Conservation (phyloP, 2,797 vertebrate species). For the Tarsius wallacei region DNA sequence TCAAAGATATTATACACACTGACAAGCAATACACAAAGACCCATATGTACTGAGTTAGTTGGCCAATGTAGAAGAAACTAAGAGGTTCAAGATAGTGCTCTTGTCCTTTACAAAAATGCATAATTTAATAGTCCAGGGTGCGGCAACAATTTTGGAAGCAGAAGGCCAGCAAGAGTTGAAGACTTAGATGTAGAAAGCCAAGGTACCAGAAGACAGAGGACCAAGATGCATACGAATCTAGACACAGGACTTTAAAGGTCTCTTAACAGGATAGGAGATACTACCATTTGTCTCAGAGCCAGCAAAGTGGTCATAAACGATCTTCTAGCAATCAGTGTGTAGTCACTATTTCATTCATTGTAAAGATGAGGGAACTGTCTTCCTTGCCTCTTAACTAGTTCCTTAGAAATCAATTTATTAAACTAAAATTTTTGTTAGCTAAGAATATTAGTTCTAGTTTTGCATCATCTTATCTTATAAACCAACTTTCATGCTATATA, state of each 20-base stretch:
- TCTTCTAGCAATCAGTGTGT: background rate
- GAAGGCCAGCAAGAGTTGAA: background rate
- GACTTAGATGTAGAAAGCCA: background rate
- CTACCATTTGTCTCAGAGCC: background rate
- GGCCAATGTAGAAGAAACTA: background rate
- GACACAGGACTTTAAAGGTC: background rate
- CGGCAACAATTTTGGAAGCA: background rate
- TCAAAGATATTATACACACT: background rate
- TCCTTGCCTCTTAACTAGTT: background rate
- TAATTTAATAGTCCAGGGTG: background rate
- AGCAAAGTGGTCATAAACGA: background rate
- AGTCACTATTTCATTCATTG: background rate
- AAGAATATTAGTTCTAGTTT: slow-evolving; percentile 14
- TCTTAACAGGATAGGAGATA: background rate
- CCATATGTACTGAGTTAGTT: background rate
- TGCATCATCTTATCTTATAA: slow-evolving; percentile 1
- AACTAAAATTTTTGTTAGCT: slow-evolving; percentile 6
- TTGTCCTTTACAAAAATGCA: background rate
- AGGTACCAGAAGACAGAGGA: background rate
- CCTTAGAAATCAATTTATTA: slow-evolving; percentile 10
- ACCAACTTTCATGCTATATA: background rate
- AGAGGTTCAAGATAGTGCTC: background rate
- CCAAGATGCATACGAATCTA: background rate
- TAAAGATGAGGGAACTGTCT: background rate
- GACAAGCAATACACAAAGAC: background rate